Conservation (phyloP, 1,140 invertebrate species). For the Amyelois transitella region DNA sequence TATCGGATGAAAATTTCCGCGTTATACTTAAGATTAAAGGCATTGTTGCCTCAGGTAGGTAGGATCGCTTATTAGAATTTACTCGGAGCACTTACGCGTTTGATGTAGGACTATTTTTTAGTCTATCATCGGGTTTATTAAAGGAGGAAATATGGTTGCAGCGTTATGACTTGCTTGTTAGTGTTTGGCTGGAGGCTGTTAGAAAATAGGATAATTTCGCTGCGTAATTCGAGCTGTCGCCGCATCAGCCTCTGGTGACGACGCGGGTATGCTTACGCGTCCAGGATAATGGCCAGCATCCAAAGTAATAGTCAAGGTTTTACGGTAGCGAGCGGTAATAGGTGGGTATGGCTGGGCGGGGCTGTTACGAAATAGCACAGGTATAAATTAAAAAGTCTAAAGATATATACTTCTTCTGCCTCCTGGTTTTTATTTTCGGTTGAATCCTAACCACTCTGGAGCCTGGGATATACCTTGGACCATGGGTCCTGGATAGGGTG, state of each 20-base stretch:
- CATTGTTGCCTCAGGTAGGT: slow-evolving; percentile 55
- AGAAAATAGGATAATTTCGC: slow-evolving; percentile 52
- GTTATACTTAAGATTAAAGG: slow-evolving; percentile 64
- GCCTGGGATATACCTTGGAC: too few species aligned
- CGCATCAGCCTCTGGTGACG: slow-evolving; percentile 56
- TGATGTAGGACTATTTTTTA: slow-evolving; percentile 55
- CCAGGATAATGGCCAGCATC: slow-evolving; percentile 35
- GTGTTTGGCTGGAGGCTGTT: slow-evolving; percentile 28
- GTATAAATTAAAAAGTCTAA: slow-evolving; percentile 8
- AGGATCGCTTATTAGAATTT: slow-evolving; percentile 61
- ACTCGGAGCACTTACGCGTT: slow-evolving; percentile 35
- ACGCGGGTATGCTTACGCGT: slow-evolving; percentile 30
- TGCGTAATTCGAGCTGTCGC: slow-evolving; percentile 58
- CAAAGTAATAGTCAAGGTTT: slow-evolving; percentile 58
- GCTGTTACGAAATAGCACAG: slow-evolving; percentile 42
- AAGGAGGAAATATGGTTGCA: slow-evolving; percentile 46
- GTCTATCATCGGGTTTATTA: slow-evolving; percentile 52
- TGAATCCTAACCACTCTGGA: too few species aligned
- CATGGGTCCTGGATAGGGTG: too few species aligned
- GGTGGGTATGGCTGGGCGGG: slow-evolving; percentile 53
- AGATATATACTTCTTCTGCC: too few species aligned
- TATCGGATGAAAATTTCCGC: slow-evolving; percentile 49
- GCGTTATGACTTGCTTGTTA: slow-evolving; percentile 38
- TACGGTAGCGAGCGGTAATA: slow-evolving; percentile 59
- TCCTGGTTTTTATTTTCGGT: too few species aligned